phyloP scores from a whole-genome alignment of 2,113 vertebrate genomes.

The Aspidoscelis tigris region DNA sequence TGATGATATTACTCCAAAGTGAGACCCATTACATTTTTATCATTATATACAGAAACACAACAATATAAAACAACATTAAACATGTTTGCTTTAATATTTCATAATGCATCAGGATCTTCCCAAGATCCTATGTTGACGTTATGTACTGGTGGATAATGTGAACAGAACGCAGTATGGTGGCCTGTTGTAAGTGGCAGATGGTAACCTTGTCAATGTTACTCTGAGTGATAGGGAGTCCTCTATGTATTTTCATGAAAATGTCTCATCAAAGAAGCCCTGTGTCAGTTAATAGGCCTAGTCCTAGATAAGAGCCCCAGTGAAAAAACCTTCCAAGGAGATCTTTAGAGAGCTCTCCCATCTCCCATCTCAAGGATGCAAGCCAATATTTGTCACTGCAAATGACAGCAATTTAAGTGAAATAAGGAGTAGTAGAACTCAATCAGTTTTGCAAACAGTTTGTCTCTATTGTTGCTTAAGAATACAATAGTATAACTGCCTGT shows the following conservation, averaged over 20 bases:
- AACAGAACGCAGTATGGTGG: too few relatives aligned
- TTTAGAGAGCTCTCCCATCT: conserved; percentile 37
- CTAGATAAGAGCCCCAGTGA: neutral
- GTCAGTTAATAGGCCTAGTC: neutral
- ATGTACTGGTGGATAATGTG: too few relatives aligned
- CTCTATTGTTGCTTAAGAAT: conserved; percentile 36
- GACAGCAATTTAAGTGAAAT: conserved; percentile 41
- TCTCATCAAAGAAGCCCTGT: neutral
- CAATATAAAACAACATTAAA: neutral
- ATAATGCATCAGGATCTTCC: too few relatives aligned
- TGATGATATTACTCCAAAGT: too few relatives aligned
- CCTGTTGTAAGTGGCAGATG: neutral
- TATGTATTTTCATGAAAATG: rapidly evolving
- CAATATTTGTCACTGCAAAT: conserved; percentile 38
- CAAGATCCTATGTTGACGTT: too few relatives aligned
- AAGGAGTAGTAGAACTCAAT: conserved; percentile 40
- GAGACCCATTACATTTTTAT: too few relatives aligned
- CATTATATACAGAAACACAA: too few relatives aligned
- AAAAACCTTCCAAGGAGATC: conserved; percentile 34
- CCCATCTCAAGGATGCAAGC: conserved; percentile 27
- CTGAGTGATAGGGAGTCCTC: conserved; percentile 1
- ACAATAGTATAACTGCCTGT: conserved; percentile 23
- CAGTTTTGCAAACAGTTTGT: conserved; percentile 38
- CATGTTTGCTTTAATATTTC: neutral
- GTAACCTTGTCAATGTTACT: neutral